Base-by-base conservation (phyloP, 2,888 invertebrate genomes). In the Bibio marci region DNA sequence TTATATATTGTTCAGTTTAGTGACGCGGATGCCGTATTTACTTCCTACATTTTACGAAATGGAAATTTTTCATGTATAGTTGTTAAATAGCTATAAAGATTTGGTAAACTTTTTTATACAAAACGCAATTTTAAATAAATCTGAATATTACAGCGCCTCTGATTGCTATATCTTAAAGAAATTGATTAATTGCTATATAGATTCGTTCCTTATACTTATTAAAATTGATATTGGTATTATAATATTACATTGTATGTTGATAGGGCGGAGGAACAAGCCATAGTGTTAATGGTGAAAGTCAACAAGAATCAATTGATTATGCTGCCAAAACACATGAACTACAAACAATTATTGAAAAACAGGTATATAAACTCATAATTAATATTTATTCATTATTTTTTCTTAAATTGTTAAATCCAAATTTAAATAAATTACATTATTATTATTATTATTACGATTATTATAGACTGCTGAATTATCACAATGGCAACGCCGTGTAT, bases 401-500 rank as follows among this genome's bases (percentile, higher is more conserved):
- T 14, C 30, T 10, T 17, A 17, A 17, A 18, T 17, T 32, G 3
- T 3, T 32, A 4, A 5, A 3, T 31, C 31, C 14, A 26, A 26
- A 26, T 26, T 26, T 26, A 26, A 26, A 11, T 6, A 26, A 26
- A 11, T 6, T 10, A 8, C n/a, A n/a, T n/a, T n/a, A n/a, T n/a
- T n/a, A n/a, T n/a, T n/a, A n/a, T n/a, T n/a, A n/a, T n/a, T n/a
- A n/a, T n/a, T n/a, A n/a, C n/a, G n/a, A n/a, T 35, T 31, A 30
- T 26, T 25, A 12, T 15, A 94, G 82, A 86, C 85, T 49, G 76
- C 80, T 40, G 95, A 95, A 62, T 67, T 94, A 50, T 83, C 81
- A 53, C 79, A 81, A 50, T 86, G 91, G 76, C 86, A 92, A 63
- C 76, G 90, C 42, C 73, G 88, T 42, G 81, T 92, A 37, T 80